Conservation (phyloP, 1,140 invertebrate genomes). For the Leptopilina clavipes region DNA sequence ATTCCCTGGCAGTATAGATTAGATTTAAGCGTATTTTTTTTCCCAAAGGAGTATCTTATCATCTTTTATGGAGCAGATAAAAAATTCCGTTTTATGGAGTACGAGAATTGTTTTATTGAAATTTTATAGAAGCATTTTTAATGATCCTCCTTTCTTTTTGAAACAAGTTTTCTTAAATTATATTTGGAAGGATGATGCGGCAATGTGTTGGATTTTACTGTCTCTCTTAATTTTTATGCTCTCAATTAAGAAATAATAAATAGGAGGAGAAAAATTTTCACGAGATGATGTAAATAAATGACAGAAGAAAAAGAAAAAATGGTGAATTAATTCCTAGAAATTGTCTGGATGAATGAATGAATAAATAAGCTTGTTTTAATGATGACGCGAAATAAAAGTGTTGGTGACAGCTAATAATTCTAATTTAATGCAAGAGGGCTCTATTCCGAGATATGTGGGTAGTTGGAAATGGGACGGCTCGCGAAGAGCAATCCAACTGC, state of each 20-base stretch:
- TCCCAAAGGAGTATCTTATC: slow-evolving; percentile 4
- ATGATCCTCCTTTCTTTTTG: background rate
- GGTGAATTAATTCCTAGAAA: background rate
- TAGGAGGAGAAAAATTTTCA: too few species aligned
- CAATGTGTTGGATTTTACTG: too few species aligned
- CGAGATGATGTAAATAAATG: too few species aligned
- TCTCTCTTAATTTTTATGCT: too few species aligned
- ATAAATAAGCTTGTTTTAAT: background rate
- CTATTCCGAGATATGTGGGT: slow-evolving; percentile 19
- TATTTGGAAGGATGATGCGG: too few species aligned
- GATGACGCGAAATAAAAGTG: background rate
- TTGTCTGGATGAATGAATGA: background rate
- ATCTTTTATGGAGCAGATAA: slow-evolving; percentile 12
- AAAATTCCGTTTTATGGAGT: slow-evolving; percentile 10
- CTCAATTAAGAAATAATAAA: too few species aligned
- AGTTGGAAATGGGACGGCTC: slow-evolving; percentile 44
- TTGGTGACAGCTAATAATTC: slow-evolving; percentile 19
- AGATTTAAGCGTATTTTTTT: slow-evolving; percentile 4
- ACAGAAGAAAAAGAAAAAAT: slow-evolving; percentile 1
- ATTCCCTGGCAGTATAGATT: background rate
- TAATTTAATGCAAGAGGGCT: background rate
- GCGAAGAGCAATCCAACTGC: slow-evolving; percentile 45
- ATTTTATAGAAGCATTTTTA: background rate
- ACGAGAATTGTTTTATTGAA: slow-evolving; percentile 8
- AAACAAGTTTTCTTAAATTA: too few species aligned